Conservation (phyloP, 2,888 invertebrate genomes). For the Synanthedon andrenaeformis region DNA sequence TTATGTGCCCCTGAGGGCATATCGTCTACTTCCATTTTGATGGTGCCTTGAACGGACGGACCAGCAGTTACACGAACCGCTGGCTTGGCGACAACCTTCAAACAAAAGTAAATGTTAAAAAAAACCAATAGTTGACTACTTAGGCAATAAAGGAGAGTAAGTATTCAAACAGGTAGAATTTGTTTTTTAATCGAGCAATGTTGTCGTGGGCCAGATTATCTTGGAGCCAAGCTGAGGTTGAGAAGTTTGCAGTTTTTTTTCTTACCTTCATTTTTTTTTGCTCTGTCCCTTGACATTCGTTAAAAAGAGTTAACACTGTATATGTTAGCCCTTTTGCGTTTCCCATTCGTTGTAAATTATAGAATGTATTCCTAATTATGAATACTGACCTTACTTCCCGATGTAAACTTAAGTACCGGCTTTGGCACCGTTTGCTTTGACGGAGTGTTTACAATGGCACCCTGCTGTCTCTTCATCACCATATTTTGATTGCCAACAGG, state of each 20-base stretch:
- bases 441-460: constrained; percentile 66
- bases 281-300: too few relatives aligned
- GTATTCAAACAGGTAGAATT: not conserved
- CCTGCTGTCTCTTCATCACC: constrained; percentile 56
- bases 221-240: too few relatives aligned
- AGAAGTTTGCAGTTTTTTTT: too few relatives aligned
- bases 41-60: constrained; percentile 42
- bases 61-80: constrained; percentile 54
- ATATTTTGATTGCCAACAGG: constrained; percentile 45
- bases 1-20: constrained; percentile 70
- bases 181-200: not conserved
- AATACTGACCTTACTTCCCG: constrained; percentile 55
- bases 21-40: constrained; percentile 73
- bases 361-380: too few relatives aligned
- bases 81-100: constrained; percentile 55
- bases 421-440: constrained; percentile 80
- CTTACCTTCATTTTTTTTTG: too few relatives aligned
- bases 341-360: too few relatives aligned
- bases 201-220: too few relatives aligned
- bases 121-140: not conserved
- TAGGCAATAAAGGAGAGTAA: not conserved
- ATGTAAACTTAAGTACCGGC: constrained; percentile 80
- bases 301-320: too few relatives aligned
- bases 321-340: too few relatives aligned
- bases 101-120: not conserved